Base-by-base conservation (phyloP, 2,888 invertebrate genomes). In the Hypercompe scribonia region DNA sequence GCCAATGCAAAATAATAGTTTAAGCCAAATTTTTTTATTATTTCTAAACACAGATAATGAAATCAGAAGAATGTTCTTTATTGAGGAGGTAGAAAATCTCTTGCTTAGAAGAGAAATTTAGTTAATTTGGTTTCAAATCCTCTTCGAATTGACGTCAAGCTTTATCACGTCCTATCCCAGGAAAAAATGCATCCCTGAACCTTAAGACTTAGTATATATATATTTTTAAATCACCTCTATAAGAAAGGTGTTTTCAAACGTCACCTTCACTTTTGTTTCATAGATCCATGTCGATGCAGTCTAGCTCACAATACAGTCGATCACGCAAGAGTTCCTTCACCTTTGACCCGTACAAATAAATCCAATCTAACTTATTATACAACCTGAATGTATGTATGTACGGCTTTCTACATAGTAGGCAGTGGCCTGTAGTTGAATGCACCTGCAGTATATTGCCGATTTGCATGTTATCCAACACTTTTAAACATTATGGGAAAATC, bases 321-420 rank as follows among this genome's bases (percentile, higher is more conserved):
- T 90, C 94, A 94, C 93, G 95, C 94, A 85, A 93, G 84, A 88
- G 95, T 90, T 93, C 92, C 73, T 92, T 94, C 84, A 94, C 94
- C 95, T 83, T 87, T 95, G 94, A 95, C 95, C 95, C 87, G 91
- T 81, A 84, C 90, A 87, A 89, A 88, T 87, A 87, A 86, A 89
- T 86, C 87, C 89, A 86, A 88, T 88, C 83, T 77, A 85, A 86
- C 78, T 84, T 83, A 85, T 86, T 88, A 84, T 81, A 81, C 72
- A 61, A 61, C 61, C 61, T 61, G 31, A 61, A 61, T 31, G 61
- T 31, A 61, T 31, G 61, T 31, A 61, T 65, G 61, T 71, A 71
- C 76, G 33, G 24, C 65, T 28, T 70, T 80, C 74, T 78, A 78
- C 72, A 21, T 79, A 78, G 84, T 81, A 79, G 84, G 86, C 79